These are phyloP conservation scores for Pelosia muscerda DNA, from an alignment of 2,888 invertebrate species.

Conservation along the genomic window DNA sequence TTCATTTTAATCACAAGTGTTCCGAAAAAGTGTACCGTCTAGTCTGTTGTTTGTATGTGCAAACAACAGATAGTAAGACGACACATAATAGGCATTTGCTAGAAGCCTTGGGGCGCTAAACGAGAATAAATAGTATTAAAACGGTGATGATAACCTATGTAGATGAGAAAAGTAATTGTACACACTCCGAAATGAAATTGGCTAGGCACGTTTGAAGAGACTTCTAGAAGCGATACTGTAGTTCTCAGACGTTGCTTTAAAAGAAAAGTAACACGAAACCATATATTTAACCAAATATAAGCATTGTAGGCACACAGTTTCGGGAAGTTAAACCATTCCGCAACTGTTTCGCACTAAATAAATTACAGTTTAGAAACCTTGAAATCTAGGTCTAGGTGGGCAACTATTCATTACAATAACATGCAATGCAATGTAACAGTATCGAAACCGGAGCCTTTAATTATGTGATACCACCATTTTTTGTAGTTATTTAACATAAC, in stretches of 20 bases:
- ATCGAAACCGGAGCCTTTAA: constrained; percentile 34
- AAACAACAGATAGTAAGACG: constrained; percentile 26
- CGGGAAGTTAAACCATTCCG: constrained; percentile 33
- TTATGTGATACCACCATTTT: constrained; percentile 33
- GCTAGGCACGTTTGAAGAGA: neutral
- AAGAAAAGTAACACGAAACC: constrained; percentile 5
- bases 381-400: constrained; percentile 62
- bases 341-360: constrained; percentile 27
- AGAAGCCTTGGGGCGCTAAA: constrained; percentile 27
- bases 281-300: neutral
- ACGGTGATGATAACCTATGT: constrained; percentile 30
- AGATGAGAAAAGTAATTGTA: constrained; percentile 26
- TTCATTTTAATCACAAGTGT: constrained; percentile 47
- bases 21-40: constrained; percentile 16
- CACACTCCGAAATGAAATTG: neutral
- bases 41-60: constrained; percentile 25
- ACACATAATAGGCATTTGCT: constrained; percentile 27
- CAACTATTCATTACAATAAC: constrained; percentile 47
- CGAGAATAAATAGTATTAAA: constrained; percentile 28
- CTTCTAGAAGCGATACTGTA: constrained; percentile 21
- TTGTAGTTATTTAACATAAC: constrained; percentile 26
- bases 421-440: constrained; percentile 51
- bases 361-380: constrained; percentile 47
- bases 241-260: constrained; percentile 21
- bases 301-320: constrained; percentile 15